phyloP scores from a whole-genome alignment of 2,113 vertebrate species.

The Pomatostomus ruficeps region DNA sequence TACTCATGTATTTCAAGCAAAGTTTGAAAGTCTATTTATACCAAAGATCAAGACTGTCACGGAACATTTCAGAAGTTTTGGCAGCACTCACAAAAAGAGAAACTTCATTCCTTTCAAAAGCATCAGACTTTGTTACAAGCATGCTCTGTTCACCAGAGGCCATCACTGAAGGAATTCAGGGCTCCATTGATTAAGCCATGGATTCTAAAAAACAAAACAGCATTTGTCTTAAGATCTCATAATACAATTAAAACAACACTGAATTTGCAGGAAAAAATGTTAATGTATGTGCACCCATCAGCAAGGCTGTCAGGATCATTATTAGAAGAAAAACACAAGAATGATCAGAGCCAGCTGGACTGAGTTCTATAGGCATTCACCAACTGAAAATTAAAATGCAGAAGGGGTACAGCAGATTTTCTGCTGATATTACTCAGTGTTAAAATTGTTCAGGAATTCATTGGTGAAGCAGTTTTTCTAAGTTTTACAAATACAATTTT shows the following conservation, averaged over 20 bases:
- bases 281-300: neutral
- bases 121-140: neutral
- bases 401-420: neutral
- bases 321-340: neutral
- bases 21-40: neutral
- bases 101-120: neutral
- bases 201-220: neutral
- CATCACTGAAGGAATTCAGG: neutral
- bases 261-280: neutral
- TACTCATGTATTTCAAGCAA: neutral
- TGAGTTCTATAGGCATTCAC: neutral
- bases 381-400: slow-evolving; percentile 4
- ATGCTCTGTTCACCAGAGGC: neutral
- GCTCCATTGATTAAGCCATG: neutral
- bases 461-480: neutral
- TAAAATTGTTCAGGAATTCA: neutral
- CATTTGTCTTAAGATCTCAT: neutral
- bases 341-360: neutral
- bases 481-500: neutral
- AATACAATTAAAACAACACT: neutral
- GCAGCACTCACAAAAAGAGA: neutral
- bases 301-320: neutral
- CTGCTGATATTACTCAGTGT: neutral
- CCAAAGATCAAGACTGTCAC: neutral
- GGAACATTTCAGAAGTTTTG: neutral